Evolutionary conservation across 1,140 invertebrate genomes (phyloP).

Genomic region (Euwallacea fornicatus): DNA sequence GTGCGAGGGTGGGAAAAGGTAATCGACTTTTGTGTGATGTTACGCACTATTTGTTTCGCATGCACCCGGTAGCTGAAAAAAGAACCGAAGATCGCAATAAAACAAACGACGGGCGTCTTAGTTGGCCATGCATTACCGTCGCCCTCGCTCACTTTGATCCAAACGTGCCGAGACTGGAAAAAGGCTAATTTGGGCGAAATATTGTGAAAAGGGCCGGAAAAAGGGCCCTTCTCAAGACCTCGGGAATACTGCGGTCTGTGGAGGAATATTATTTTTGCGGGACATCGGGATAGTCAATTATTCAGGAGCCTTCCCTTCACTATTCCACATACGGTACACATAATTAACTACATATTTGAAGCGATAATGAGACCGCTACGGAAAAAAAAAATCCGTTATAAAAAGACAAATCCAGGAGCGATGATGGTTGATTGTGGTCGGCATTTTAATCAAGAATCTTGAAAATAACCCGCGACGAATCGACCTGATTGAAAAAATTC

Average conservation of each 20-base stretch:
- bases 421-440: neutral
- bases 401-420: too few relatives aligned
- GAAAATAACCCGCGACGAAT: constrained; percentile 4
- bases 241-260: constrained; percentile 1
- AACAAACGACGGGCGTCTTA: constrained; percentile 32
- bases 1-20: too few relatives aligned
- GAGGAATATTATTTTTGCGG: constrained; percentile 8
- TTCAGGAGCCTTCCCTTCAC: too few relatives aligned
- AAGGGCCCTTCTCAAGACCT: constrained; percentile 12
- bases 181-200: constrained; percentile 22
- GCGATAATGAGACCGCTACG: too few relatives aligned
- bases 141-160: constrained; percentile 16
- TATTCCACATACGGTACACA: too few relatives aligned
- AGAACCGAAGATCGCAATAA: constrained; percentile 20
- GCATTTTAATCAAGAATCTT: neutral
- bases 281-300: neutral
- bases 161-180: constrained; percentile 24
- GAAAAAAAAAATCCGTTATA: too few relatives aligned
- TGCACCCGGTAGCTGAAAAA: too few relatives aligned
- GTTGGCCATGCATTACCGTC: constrained; percentile 25
- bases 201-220: constrained; percentile 24
- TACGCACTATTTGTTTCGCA: too few relatives aligned
- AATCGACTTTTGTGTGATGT: too few relatives aligned
- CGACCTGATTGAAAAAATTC: constrained; percentile 1
- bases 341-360: too few relatives aligned